Evolutionary conservation across 2,888 invertebrate genomes (phyloP).

Genomic region (Pseudococcus viburni): DNA sequence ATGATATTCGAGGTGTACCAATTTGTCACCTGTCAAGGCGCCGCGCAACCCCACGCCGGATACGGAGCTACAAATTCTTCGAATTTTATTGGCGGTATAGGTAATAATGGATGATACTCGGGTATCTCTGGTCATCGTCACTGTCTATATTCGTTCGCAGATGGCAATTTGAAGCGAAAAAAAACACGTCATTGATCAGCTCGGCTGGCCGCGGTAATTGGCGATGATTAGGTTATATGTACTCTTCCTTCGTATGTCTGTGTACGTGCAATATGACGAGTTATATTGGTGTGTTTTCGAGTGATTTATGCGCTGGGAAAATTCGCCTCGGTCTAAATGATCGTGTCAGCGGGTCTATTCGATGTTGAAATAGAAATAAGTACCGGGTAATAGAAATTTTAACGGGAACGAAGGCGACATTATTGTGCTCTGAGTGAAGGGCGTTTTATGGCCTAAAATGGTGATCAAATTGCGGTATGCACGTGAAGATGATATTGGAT

Average conservation of each 20-base stretch:
- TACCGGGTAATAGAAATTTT: not conserved
- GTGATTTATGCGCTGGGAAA: slow-evolving; percentile 5
- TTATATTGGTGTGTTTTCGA: not conserved
- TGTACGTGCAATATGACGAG: not conserved
- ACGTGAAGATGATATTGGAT: too few relatives aligned
- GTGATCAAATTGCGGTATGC: too few relatives aligned
- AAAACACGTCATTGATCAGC: slow-evolving; percentile 14
- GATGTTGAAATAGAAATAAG: not conserved
- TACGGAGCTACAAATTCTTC: not conserved
- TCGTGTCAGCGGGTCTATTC: not conserved
- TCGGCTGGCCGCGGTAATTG: not conserved
- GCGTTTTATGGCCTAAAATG: not conserved
- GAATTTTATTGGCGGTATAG: not conserved
- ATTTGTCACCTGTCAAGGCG: not conserved
- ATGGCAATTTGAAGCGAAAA: not conserved
- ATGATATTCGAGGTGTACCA: too few relatives aligned
- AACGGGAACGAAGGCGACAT: not conserved
- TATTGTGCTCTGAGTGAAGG: not conserved
- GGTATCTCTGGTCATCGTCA: not conserved
- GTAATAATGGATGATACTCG: not conserved
- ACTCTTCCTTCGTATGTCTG: too few relatives aligned
- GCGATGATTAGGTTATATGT: not conserved
- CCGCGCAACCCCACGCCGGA: not conserved
- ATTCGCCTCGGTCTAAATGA: not conserved
- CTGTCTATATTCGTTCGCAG: not conserved